Base-by-base conservation (phyloP, 1,140 invertebrate genomes). In the Agraylea sexmaculata region DNA sequence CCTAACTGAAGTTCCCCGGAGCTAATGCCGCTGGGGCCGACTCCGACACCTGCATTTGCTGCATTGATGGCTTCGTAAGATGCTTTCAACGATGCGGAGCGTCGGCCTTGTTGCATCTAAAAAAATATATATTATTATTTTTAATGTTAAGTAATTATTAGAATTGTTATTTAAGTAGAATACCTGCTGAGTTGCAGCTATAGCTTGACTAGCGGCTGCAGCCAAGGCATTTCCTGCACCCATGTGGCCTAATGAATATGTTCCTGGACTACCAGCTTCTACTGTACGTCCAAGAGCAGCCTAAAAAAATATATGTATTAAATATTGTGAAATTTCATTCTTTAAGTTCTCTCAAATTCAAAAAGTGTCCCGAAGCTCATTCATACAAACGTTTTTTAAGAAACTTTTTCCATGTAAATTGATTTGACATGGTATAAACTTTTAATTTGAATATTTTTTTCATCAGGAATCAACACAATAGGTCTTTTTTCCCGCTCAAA, bases 141-240 rank as follows among this genome's bases (percentile, higher is more conserved):
- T 40, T 10, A 29, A 5, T 17, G 17, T 17, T 11, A 33, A 23
- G 15, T 8, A 40, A 21, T 15, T n/a, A 20, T 7, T 16, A 12
- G 21, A 11, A 13, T 18, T 31, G 18, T 19, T 22, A 18, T 12
- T 8, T 23, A 35, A 18, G n/a, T 11, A 20, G 41, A 25, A 47
- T 57, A 81, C 77, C 68, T 94, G 90, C 53, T 96, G 89, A 11
- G 93, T 96, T 3, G 90, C 90, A 8, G 88, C 89, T 42, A 96
- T 96, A 1, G 91, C 91, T 61, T 96, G 91, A 15, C 89, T 92
- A 1, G 91, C 91, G 11, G 91, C 91, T 1, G 87, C 89, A 1
- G 89, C 90, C 42, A 96, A 91, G 1, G 91, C 86, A 54, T 82
- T 92, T 16, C 83, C 83, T 10, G 67, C 74, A 15, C 80, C 81